Percentiles rank a stretch among this genome's conserved stretches.
Conservation (phyloP, 2,797 vertebrate genomes). For the Threskiornis aethiopicus region DNA sequence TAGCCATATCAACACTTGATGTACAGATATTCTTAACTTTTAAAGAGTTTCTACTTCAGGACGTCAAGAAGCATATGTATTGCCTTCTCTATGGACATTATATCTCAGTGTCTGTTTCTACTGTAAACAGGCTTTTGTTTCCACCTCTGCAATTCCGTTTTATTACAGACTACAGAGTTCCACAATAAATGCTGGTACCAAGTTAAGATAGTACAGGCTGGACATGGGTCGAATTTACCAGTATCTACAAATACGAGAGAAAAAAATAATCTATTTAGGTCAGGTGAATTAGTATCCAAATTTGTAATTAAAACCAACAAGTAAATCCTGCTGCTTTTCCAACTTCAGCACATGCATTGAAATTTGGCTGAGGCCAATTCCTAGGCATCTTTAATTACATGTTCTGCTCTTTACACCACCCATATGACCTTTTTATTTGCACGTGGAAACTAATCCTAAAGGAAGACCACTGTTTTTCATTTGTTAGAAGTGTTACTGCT, state of each 20-base stretch:
- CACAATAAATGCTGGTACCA: not conserved
- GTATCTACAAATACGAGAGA: not conserved
- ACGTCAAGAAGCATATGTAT: rapidly evolving
- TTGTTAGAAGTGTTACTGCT: not conserved
- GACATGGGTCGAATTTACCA: not conserved
- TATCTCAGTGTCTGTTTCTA: not conserved
- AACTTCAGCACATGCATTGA: not conserved
- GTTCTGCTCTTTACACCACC: not conserved
- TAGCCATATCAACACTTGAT: not conserved
- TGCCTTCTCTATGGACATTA: not conserved
- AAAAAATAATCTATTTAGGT: not conserved
- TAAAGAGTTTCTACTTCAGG: not conserved
- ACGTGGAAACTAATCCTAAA: not conserved
- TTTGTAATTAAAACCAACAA: not conserved
- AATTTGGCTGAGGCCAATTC: not conserved
- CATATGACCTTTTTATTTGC: not conserved
- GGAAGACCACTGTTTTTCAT: not conserved
- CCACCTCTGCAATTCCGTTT: not conserved
- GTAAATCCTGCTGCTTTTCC: not conserved
- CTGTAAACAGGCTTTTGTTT: not conserved
- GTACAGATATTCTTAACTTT: not conserved
- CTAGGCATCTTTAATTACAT: not conserved
- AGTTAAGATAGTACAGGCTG: not conserved
- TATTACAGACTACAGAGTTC: not conserved
- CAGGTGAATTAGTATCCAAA: not conserved